Percentiles rank a stretch among this genome's conserved stretches.
phyloP scores from a whole-genome alignment of 2,113 vertebrate genomes.

The Carassius gibelio region DNA sequence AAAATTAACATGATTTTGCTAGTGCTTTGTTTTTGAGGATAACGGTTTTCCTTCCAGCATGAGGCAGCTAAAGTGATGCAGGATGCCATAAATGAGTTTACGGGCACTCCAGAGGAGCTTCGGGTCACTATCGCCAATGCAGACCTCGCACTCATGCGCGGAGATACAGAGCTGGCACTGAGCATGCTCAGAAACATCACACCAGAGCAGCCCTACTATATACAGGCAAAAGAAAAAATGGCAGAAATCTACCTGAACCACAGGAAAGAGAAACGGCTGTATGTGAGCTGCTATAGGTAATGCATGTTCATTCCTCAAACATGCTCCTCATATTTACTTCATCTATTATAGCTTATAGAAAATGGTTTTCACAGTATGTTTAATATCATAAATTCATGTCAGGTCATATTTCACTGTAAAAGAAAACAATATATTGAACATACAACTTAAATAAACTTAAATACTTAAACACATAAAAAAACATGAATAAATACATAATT shows the following conservation, averaged over 20 bases:
- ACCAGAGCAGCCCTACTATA: conserved; percentile 90
- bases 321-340: neutral
- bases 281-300: conserved; percentile 92
- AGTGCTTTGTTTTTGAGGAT: neutral
- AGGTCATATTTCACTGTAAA: neutral
- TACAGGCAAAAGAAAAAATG: conserved; percentile 96
- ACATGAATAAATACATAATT: neutral
- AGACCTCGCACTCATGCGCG: conserved; percentile 87
- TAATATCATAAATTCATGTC: neutral
- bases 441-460: too few relatives aligned
- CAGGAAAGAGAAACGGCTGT: conserved; percentile 91
- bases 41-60: conserved; percentile 75
- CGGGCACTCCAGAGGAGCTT: conserved; percentile 89
- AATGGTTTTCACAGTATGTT: neutral
- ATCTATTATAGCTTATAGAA: neutral
- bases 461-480: too few relatives aligned
- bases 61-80: conserved; percentile 96
- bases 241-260: conserved; percentile 90
- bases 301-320: neutral
- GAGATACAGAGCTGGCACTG: conserved; percentile 88
- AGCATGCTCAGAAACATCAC: conserved; percentile 89
- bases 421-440: neutral
- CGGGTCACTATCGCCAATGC: conserved; percentile 91
- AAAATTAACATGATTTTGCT: too few relatives aligned
- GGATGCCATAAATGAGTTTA: conserved; percentile 95